Evolutionary conservation across 2,797 vertebrate species (phyloP).

Genomic region (Adrianichthys oophorus): DNA sequence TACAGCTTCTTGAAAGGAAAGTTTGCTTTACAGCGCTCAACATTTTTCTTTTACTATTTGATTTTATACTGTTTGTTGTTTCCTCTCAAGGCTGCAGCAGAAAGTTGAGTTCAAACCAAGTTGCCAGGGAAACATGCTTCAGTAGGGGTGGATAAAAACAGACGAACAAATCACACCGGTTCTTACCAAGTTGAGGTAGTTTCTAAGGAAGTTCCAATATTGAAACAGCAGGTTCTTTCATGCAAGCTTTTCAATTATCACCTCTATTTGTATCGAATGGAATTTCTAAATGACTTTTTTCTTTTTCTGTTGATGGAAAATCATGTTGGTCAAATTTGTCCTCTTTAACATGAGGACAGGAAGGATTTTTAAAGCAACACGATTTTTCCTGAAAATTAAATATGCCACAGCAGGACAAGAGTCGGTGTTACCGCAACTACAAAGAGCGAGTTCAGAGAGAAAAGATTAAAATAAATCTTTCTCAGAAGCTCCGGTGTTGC

Average conservation of each 20-base stretch:
- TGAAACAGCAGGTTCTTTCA: slow-evolving; percentile 32
- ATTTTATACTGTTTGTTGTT: background rate
- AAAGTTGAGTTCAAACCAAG: slow-evolving; percentile 6
- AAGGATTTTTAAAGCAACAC: no score
- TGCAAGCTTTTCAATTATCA: slow-evolving; percentile 33
- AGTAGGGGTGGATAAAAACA: slow-evolving; percentile 17
- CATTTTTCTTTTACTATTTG: no score
- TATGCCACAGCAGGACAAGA: no score
- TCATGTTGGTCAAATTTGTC: no score
- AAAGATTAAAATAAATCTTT: slow-evolving; percentile 3
- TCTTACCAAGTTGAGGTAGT: no score
- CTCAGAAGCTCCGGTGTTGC: slow-evolving; percentile 12
- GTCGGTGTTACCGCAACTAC: slow-evolving; percentile 1
- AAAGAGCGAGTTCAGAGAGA: slow-evolving; percentile 8
- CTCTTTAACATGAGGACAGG: no score
- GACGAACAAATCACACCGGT: slow-evolving; percentile 5
- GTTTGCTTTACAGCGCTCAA: no score
- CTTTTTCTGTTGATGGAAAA: no score
- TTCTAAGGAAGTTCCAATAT: slow-evolving; percentile 23
- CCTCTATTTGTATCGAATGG: slow-evolving; percentile 20
- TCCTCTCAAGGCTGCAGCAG: slow-evolving; percentile 39
- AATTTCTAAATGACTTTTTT: slow-evolving; percentile 11
- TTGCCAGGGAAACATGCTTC: slow-evolving; percentile 46
- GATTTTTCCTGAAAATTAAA: no score
- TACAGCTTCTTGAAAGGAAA: no score